These are phyloP conservation scores for Lasiommata megera DNA, from an alignment of 2,888 invertebrate species.

Conservation along the genomic window DNA sequence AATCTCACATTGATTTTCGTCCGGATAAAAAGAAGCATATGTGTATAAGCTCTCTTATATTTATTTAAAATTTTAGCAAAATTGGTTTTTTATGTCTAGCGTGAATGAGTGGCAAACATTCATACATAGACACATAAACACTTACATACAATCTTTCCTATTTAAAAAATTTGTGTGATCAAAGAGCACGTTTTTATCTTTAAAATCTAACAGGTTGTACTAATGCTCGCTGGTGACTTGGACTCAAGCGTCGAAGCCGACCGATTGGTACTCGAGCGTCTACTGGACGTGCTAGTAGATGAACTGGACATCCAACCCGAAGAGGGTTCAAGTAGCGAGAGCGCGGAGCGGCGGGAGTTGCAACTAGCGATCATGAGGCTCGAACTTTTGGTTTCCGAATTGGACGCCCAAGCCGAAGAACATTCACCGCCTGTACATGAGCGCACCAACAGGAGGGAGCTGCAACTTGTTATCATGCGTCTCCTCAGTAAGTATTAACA, in stretches of 20 bases:
- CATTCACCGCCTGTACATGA: slow-evolving; percentile 77
- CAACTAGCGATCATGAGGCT: slow-evolving; percentile 93
- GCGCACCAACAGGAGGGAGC: slow-evolving; percentile 89
- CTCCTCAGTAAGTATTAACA: slow-evolving; percentile 87
- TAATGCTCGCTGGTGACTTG: slow-evolving; percentile 94
- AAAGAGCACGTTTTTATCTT: no score
- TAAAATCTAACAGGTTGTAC: slow-evolving; percentile 82
- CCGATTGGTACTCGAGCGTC: slow-evolving; percentile 87
- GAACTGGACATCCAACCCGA: slow-evolving; percentile 85
- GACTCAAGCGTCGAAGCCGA: slow-evolving; percentile 93
- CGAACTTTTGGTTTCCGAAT: slow-evolving; percentile 85
- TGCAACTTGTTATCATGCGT: slow-evolving; percentile 93
- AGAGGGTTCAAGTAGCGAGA: slow-evolving; percentile 34
- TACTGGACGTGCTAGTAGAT: slow-evolving; percentile 87
- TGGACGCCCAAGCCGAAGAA: slow-evolving; percentile 82
- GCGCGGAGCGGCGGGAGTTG: slow-evolving; percentile 89
- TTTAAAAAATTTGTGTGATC: no score
- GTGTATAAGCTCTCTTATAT: no score
- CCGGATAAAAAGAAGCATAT: no score
- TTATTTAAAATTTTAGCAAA: no score
- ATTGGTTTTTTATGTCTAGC: no score
- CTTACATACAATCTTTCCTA: no score
- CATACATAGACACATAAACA: no score
- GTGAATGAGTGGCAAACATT: no score
- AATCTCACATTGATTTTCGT: no score